These are phyloP conservation scores for Taeniopygia guttata DNA, from an alignment of 2,797 vertebrate species.

Conservation along the genomic window DNA sequence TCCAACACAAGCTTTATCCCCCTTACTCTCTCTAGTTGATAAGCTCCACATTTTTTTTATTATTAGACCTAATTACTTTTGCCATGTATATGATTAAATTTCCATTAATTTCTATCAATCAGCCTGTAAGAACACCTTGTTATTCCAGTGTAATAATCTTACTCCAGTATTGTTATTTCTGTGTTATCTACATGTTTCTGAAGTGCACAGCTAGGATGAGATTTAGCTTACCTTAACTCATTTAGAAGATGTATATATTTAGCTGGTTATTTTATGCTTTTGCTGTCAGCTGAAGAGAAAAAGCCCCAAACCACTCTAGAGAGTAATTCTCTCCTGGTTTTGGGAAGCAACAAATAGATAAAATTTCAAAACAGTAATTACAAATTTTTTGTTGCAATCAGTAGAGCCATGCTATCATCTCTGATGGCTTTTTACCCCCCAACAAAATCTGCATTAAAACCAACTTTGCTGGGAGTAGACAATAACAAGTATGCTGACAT, in stretches of 20 bases:
- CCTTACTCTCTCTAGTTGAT: background rate
- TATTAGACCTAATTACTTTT: background rate
- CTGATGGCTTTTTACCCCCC: accelerated
- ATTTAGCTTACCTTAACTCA: background rate
- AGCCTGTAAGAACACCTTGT: background rate
- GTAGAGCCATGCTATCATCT: background rate
- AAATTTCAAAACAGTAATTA: background rate
- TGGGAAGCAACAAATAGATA: background rate
- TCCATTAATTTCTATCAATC: background rate
- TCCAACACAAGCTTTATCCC: background rate
- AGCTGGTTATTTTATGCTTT: background rate
- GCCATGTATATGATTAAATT: background rate
- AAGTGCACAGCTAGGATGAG: background rate
- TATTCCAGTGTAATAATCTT: background rate
- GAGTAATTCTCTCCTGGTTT: background rate
- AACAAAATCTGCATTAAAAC: background rate
- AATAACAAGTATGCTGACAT: background rate
- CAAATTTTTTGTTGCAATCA: background rate
- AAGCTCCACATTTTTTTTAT: background rate
- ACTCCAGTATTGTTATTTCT: background rate
- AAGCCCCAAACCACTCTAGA: accelerated
- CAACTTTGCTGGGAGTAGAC: background rate
- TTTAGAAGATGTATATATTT: background rate
- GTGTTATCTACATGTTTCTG: background rate
- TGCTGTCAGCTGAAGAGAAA: background rate